These are phyloP conservation scores for Stegophylla sp. DNA, from an alignment of 2,888 invertebrate species.

Conservation along the genomic window DNA sequence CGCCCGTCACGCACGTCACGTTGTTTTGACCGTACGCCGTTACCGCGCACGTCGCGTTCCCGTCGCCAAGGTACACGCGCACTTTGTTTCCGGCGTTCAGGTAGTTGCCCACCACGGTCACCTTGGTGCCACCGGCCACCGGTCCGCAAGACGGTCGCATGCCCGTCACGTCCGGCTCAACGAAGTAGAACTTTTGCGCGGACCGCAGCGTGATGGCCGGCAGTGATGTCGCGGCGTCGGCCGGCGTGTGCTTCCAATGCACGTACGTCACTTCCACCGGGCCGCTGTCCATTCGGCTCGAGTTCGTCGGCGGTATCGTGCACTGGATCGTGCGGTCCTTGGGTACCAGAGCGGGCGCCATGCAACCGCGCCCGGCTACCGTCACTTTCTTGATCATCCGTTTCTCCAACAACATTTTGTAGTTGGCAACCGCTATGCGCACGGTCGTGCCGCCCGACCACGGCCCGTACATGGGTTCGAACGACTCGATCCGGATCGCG, in stretches of 20 bases:
- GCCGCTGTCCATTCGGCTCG: background rate
- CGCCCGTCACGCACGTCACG: constrained; percentile 25
- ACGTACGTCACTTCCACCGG: constrained; percentile 18
- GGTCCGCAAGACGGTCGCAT: constrained; percentile 8
- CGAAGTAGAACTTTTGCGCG: constrained; percentile 21
- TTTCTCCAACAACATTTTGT: background rate
- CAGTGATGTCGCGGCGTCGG: background rate
- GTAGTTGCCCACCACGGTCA: constrained; percentile 3
- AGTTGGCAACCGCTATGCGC: background rate
- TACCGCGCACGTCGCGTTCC: constrained; percentile 13
- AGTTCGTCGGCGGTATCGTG: constrained; percentile 13
- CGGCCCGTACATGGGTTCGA: constrained; percentile 15
- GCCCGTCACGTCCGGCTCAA: constrained; percentile 24
- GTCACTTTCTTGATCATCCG: background rate
- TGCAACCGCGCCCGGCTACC: constrained; percentile 25
- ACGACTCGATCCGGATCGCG: background rate
- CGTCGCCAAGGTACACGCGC: constrained; percentile 5
- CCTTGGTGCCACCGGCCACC: background rate
- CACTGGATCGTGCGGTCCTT: constrained; percentile 11
- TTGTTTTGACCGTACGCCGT: background rate
- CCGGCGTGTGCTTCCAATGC: background rate
- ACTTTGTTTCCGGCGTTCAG: constrained; percentile 13
- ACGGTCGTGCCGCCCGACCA: constrained; percentile 30
- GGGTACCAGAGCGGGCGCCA: background rate
- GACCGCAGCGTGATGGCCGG: constrained; percentile 5